Conservation (phyloP, 92 coral and sea anemone species). For the Galaxea fascicularis region DNA sequence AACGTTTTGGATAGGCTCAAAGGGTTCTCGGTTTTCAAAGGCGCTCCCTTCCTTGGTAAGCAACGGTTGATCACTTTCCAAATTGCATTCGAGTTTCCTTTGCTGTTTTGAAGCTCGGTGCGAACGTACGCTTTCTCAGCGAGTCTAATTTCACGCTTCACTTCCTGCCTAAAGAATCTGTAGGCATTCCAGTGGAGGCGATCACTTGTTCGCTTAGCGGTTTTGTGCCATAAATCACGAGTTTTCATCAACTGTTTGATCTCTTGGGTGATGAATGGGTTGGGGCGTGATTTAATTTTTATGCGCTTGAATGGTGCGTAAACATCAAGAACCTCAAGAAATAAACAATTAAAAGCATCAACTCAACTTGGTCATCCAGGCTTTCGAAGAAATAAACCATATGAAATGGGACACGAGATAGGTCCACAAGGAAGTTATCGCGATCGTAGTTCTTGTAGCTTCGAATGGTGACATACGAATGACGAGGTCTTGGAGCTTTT, state of each 20-base stretch:
- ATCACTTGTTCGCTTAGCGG: neutral
- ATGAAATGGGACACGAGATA: constrained; percentile 19
- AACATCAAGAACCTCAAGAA: constrained; percentile 9
- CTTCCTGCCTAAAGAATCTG: constrained; percentile 23
- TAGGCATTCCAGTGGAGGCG: constrained; percentile 9
- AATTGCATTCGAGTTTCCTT: constrained; percentile 25
- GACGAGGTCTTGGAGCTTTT: constrained; percentile 50
- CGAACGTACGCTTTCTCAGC: constrained; percentile 25
- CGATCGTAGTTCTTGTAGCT: constrained; percentile 30
- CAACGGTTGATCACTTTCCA: constrained; percentile 6
- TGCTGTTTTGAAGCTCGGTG: constrained; percentile 30
- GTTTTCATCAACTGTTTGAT: too few species aligned
- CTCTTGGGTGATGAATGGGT: too few species aligned
- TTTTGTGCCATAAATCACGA: neutral
- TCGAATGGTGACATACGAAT: constrained; percentile 54
- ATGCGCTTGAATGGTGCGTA: constrained; percentile 1
- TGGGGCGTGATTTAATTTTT: too few species aligned
- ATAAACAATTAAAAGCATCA: constrained; percentile 8
- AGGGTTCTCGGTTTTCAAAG: constrained; percentile 2
- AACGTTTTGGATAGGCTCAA: too few species aligned
- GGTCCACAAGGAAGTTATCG: constrained; percentile 7
- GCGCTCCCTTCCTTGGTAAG: neutral
- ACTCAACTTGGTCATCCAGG: neutral
- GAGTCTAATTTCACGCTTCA: constrained; percentile 35
- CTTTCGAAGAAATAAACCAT: constrained; percentile 11